A percentile compares a stretch with the other conserved stretches of the same genome.
These are phyloP conservation scores for Chiroxiphia lanceolata DNA, from an alignment of 2,797 vertebrate species.

Conservation along the genomic window DNA sequence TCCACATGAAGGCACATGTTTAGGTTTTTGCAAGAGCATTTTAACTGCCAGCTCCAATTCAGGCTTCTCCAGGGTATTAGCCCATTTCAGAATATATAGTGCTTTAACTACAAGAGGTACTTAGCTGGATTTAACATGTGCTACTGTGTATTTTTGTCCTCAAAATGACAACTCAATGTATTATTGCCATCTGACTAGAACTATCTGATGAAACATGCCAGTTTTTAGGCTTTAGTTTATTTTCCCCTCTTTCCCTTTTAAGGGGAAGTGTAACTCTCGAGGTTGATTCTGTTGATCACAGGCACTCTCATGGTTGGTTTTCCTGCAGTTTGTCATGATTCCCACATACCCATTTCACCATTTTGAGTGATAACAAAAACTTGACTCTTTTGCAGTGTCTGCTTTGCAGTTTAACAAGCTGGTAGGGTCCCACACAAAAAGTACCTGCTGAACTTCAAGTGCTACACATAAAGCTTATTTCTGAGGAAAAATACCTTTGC, in stretches of 20 bases:
- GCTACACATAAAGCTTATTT: neutral
- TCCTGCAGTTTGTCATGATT: neutral
- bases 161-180: neutral
- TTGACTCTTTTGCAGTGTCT: neutral
- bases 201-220: neutral
- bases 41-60: neutral
- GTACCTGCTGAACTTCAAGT: neutral
- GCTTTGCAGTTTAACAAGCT: neutral
- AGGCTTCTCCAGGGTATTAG: neutral
- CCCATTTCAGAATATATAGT: neutral
- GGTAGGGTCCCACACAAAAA: neutral
- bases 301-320: neutral
- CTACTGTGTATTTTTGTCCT: neutral
- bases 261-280: neutral
- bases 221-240: neutral
- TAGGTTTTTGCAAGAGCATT: slow-evolving; percentile 3
- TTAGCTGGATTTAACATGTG: neutral
- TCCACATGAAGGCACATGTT: neutral
- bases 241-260: neutral
- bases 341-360: neutral
- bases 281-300: neutral
- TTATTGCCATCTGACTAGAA: neutral
- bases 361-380: neutral
- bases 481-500: neutral
- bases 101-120: neutral